Percentiles rank a stretch among this genome's conserved stretches.
Conservation (phyloP, 2,797 vertebrate genomes). For the Cheracebus regulus region DNA sequence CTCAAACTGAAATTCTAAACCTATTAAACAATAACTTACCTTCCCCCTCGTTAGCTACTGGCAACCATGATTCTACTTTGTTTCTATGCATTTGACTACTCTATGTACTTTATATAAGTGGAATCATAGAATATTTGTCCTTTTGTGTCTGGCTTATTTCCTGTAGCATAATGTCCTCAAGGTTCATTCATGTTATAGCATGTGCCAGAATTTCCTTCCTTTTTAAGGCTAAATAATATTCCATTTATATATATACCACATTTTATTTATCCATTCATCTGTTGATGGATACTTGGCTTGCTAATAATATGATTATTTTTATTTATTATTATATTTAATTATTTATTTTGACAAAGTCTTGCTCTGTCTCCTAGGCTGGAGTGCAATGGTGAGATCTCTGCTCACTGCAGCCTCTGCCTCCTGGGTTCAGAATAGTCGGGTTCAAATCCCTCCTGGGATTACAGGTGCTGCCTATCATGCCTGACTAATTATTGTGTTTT, state of each 20-base stretch:
- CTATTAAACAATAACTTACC: neutral
- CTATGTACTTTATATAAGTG: neutral
- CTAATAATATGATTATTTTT: neutral
- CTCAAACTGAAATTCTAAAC: slow-evolving; percentile 9
- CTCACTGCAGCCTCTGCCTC: no score
- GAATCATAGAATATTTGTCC: neutral
- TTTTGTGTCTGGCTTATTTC: neutral
- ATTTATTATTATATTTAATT: no score
- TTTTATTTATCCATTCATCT: slow-evolving; percentile 7
- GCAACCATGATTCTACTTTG: neutral
- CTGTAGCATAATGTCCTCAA: neutral
- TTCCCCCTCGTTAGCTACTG: neutral
- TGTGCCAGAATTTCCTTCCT: neutral
- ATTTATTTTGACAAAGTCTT: no score
- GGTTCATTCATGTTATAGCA: neutral
- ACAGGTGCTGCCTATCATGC: no score
- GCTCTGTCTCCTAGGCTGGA: no score
- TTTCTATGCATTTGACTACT: neutral
- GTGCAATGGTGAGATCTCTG: no score
- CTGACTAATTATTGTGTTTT: no score
- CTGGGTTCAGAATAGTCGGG: no score
- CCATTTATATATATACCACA: neutral
- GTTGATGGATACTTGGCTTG: neutral
- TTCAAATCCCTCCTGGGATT: no score
- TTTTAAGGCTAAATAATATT: slow-evolving; percentile 17